Evolutionary conservation across 2,888 invertebrate genomes (phyloP).

Genomic region (Eutolmus rufibarbis): DNA sequence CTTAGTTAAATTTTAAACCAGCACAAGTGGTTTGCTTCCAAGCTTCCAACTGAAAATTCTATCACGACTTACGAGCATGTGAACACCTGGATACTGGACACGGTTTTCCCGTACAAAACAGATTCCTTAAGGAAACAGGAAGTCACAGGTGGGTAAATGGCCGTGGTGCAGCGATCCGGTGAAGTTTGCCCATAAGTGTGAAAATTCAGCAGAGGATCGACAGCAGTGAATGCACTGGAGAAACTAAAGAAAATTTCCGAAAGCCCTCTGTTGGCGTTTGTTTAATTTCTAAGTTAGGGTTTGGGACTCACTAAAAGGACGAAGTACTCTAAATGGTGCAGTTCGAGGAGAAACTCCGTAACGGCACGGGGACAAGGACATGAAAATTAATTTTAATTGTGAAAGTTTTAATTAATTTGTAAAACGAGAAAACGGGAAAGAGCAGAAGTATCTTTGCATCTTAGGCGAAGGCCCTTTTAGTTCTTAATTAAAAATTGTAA

Average conservation of each 20-base stretch:
- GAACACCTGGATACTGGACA: background rate
- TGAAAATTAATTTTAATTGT: constrained; percentile 38
- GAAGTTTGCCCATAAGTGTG: background rate
- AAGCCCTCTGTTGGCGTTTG: background rate
- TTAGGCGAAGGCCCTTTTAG: background rate
- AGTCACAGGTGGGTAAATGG: background rate
- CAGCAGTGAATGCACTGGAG: background rate
- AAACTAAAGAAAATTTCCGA: background rate
- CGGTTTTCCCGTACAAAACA: background rate
- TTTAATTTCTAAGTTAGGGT: background rate
- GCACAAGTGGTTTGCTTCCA: background rate
- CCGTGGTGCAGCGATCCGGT: background rate
- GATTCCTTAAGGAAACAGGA: background rate
- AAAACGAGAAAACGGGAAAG: constrained; percentile 1
- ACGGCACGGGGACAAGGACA: background rate
- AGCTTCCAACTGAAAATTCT: background rate
- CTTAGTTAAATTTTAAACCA: background rate
- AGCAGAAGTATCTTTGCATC: constrained; percentile 26
- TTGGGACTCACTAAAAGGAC: background rate
- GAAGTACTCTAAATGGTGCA: background rate
- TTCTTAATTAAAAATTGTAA: constrained; percentile 32
- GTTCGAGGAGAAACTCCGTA: background rate
- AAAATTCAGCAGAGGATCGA: background rate
- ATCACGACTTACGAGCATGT: background rate
- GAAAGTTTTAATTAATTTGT: constrained; percentile 37